Evolutionary conservation across 2,888 invertebrate species (phyloP), one percentile per base, ranked within the genome.

Genomic region (Matsumyia berberina): DNA sequence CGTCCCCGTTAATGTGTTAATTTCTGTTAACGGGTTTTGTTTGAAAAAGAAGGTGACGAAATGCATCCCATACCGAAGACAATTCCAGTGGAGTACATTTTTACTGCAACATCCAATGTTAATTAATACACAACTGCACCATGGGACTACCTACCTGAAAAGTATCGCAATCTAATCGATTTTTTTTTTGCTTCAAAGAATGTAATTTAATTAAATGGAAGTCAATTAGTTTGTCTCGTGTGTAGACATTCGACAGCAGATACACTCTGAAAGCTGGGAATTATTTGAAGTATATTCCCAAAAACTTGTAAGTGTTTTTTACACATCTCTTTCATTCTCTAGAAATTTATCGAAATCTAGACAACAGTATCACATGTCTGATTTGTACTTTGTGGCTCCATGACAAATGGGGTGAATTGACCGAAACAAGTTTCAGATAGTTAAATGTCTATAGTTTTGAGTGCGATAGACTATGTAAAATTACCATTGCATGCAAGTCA

Each of bases 401-500:
- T 42, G 42, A 2, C 42, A 42, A 42, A 7, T 15, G 15, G 6
- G 24, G 24, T 12, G 12, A 5, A 7, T 15, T 42, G 6, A 2
- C 29, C 31, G 12, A 31, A 15, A 51, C 51, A 12, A 51, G 51
- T 51, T 31, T 15, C 12, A 51, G 12, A 24, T 3, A 24, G 24
- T 7, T 29, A 51, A 51, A 51, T 4, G 12, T 6, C 12, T 42
- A 42, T 42, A 3, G 5, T 2, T 12, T 6, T 42, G 29, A 24
- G n/a, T 9, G 24, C 8, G 12, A 31, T 31, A 29, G 2, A 12
- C 6, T 70, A 46, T 57, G 33, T 31, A 70, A 46, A 69, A 33
- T 33, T 57, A 33, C 8, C 44, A 35, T 15, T 53, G 35, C n/a
- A 29, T 46, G 46, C 44, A 11, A 46, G 46, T 49, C 7, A 29